phyloP scores from a whole-genome alignment of 2,113 vertebrate genomes.

The Oophaga pumilio region DNA sequence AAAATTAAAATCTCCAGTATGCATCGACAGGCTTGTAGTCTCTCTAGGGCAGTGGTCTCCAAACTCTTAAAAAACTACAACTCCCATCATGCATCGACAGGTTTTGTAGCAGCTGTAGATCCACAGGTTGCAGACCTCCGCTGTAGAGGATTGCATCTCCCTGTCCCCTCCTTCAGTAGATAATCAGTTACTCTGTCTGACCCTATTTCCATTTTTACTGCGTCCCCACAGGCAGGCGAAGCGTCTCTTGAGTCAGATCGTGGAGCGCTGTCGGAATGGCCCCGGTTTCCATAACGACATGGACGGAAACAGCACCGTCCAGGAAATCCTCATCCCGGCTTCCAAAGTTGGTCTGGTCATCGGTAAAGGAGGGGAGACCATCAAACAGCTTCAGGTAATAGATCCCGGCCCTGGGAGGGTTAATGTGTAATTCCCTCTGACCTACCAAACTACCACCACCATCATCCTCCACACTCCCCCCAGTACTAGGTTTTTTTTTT shows the following conservation, averaged over 20 bases:
- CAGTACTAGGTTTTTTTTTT: background rate
- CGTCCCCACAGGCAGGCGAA: conserved; percentile 87
- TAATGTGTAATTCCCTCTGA: background rate
- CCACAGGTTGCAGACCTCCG: no score
- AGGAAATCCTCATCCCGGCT: conserved; percentile 95
- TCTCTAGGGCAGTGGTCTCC: no score
- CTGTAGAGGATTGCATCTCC: no score
- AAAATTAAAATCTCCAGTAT: no score
- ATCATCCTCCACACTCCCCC: background rate
- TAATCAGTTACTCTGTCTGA: background rate
- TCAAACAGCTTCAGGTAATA: conserved; percentile 94
- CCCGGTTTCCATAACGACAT: conserved; percentile 91
- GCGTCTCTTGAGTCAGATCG: conserved; percentile 91
- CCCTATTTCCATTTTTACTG: background rate
- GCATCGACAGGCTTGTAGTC: no score
- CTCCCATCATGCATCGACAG: no score
- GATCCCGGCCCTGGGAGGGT: background rate
- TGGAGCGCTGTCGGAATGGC: conserved; percentile 96
- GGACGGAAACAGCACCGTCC: conserved; percentile 88
- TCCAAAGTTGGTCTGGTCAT: conserved; percentile 99
- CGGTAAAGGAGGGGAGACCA: conserved; percentile 97
- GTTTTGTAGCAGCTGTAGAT: no score
- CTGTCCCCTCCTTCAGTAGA: no score
- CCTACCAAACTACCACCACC: conserved; percentile 11
- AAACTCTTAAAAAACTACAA: no score